Evolutionary conservation across 2,888 invertebrate species (phyloP).

Genomic region (Onthophagus sagittarius): DNA sequence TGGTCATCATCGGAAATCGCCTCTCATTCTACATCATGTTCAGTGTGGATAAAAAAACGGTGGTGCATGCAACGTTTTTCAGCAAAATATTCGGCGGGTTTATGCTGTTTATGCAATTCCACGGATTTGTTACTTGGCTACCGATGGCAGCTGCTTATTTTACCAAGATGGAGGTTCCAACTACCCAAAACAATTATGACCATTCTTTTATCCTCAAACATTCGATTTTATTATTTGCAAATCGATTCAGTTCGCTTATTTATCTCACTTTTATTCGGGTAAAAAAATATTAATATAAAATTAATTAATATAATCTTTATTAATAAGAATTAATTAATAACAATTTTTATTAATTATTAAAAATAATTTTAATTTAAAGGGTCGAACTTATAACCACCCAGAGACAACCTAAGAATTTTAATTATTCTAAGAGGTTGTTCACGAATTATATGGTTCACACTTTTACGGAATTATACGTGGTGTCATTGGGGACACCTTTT

Average conservation of each 20-base stretch:
- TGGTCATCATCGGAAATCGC: neutral
- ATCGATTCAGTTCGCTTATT: neutral
- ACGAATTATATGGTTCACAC: too few relatives aligned
- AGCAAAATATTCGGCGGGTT: neutral
- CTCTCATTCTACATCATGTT: neutral
- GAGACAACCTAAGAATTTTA: too few relatives aligned
- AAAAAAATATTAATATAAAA: too few relatives aligned
- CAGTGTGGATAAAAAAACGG: neutral
- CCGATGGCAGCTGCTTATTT: neutral
- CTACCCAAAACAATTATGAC: neutral
- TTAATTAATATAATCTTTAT: too few relatives aligned
- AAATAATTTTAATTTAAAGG: too few relatives aligned
- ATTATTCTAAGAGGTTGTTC: too few relatives aligned
- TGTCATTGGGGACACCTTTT: too few relatives aligned
- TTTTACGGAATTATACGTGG: too few relatives aligned
- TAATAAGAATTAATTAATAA: too few relatives aligned
- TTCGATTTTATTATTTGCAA: neutral
- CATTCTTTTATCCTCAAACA: neutral
- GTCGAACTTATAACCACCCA: too few relatives aligned
- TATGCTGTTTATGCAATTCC: neutral
- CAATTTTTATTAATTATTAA: too few relatives aligned
- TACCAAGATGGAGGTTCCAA: neutral
- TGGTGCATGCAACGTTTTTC: neutral
- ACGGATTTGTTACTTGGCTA: neutral
- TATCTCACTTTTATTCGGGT: neutral